Percentiles rank a stretch among this genome's conserved stretches.
These are phyloP conservation scores for Pomacea maculata DNA, from an alignment of 1,140 invertebrate species.

Conservation along the genomic window DNA sequence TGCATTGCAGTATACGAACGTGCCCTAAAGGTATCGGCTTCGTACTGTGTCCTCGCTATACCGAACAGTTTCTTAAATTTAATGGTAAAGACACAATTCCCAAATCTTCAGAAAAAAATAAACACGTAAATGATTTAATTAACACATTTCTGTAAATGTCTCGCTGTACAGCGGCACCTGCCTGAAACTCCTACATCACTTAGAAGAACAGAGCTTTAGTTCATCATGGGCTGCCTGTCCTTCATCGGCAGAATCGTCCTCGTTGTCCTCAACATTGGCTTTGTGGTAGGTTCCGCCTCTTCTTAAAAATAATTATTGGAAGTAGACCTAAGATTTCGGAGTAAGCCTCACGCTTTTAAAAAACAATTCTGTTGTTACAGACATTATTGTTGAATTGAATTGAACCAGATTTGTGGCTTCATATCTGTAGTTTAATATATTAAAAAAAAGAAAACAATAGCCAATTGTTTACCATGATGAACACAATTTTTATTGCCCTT, in stretches of 20 bases:
- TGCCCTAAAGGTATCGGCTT: too few species aligned
- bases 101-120: background rate
- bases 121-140: background rate
- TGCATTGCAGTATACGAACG: too few species aligned
- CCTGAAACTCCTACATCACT: background rate
- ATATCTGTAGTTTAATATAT: too few species aligned
- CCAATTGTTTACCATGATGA: too few species aligned
- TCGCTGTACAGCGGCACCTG: background rate
- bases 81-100: background rate
- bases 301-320: background rate
- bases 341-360: background rate
- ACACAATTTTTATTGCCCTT: background rate
- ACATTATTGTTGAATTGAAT: background rate
- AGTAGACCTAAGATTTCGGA: background rate
- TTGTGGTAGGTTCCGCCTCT: background rate
- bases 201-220: background rate
- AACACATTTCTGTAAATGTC: too few species aligned
- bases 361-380: too few species aligned
- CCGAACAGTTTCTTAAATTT: background rate
- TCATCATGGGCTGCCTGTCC: background rate
- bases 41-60: background rate
- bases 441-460: too few species aligned
- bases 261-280: conserved; percentile 8
- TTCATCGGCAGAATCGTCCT: background rate
- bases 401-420: too few species aligned